Percentiles rank a stretch among this genome's conserved stretches.
Evolutionary conservation across 2,797 vertebrate species (phyloP).

Genomic region (Gastrophryne carolinensis): DNA sequence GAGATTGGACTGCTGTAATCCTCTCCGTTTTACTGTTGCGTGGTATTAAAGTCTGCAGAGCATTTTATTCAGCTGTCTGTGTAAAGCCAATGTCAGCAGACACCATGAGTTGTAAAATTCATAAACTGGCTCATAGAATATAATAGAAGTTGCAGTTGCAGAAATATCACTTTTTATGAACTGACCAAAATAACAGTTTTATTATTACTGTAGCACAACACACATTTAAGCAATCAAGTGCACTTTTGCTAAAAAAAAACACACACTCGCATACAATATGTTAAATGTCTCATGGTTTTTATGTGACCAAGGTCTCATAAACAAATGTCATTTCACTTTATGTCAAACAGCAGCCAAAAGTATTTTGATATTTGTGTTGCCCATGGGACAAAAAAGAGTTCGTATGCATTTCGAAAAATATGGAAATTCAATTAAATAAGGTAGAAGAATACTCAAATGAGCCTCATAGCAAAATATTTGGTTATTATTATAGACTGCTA

Average conservation of each 20-base stretch:
- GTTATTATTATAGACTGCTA: too few relatives aligned
- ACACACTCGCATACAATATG: background rate
- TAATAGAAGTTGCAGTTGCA: conserved; percentile 14
- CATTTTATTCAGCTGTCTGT: conserved; percentile 5
- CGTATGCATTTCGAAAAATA: too few relatives aligned
- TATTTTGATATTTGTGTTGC: background rate
- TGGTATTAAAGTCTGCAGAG: conserved; percentile 6
- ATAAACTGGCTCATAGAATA: conserved; percentile 1
- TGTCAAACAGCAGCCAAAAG: background rate
- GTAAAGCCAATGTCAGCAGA: conserved; percentile 6
- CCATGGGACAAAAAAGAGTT: too few relatives aligned
- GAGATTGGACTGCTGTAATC: background rate
- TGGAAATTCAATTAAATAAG: too few relatives aligned
- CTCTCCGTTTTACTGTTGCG: background rate
- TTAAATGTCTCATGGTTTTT: conserved; percentile 4
- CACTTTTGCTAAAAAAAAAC: background rate
- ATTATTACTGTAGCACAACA: conserved; percentile 4
- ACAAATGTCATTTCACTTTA: background rate
- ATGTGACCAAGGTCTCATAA: background rate
- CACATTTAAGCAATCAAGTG: background rate
- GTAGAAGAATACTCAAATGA: too few relatives aligned
- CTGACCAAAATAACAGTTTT: conserved; percentile 6
- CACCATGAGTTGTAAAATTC: conserved; percentile 10
- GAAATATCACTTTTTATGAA: conserved; percentile 34
- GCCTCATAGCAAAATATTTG: too few relatives aligned